Evolutionary conservation across 35 echinoderm and acorn worm genomes (phyloP).

Genomic region (Patiria miniata): DNA sequence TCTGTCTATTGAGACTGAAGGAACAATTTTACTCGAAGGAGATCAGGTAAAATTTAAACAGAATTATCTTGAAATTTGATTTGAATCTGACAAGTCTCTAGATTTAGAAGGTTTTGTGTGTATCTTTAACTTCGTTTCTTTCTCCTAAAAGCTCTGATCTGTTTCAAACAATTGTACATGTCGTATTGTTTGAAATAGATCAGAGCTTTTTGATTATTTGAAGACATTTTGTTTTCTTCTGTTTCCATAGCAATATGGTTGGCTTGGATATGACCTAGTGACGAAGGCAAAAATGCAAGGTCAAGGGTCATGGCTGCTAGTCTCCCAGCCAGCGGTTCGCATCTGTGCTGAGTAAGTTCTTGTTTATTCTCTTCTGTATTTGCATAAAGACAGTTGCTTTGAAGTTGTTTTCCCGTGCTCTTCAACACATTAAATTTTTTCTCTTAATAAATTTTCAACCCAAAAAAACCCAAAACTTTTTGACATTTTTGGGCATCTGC

Average conservation of each 20-base stretch:
- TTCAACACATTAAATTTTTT: neutral
- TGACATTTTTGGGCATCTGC: too few species aligned
- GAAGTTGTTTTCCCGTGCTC: neutral
- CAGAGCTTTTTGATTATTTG: too few species aligned
- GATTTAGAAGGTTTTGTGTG: too few species aligned
- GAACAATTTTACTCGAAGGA: constrained; percentile 6
- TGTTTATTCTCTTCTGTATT: too few species aligned
- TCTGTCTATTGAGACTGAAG: neutral
- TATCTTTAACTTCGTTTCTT: too few species aligned
- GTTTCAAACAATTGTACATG: too few species aligned
- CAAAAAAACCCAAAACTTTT: too few species aligned
- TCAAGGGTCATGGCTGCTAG: constrained; percentile 25
- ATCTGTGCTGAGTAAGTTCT: constrained; percentile 53
- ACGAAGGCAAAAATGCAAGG: neutral
- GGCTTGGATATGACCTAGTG: constrained; percentile 60
- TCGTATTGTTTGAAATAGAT: too few species aligned
- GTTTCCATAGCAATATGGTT: constrained; percentile 63
- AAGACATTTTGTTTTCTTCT: neutral
- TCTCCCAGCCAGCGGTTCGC: constrained; percentile 61
- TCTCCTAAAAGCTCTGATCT: too few species aligned
- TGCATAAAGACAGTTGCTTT: too few species aligned
- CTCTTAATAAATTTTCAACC: too few species aligned
- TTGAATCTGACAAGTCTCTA: too few species aligned
- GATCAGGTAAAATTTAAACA: constrained; percentile 33
- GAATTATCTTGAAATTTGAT: neutral